A percentile compares a stretch with the other conserved stretches of the same genome.
These are phyloP conservation scores for Colaptes auratus DNA, from an alignment of 2,113 vertebrate genomes.

Conservation along the genomic window DNA sequence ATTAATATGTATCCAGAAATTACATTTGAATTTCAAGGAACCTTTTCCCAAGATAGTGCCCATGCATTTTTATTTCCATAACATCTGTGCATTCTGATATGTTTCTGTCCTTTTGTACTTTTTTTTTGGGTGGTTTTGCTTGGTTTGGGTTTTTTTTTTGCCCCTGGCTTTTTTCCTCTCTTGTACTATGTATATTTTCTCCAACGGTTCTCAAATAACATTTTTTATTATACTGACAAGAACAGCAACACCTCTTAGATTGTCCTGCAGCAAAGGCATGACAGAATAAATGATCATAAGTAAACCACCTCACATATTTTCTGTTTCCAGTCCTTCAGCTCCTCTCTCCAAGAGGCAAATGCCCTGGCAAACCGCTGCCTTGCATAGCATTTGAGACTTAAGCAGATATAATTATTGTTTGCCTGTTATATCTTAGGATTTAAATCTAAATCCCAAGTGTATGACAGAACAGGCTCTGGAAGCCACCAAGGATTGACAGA, in stretches of 20 bases:
- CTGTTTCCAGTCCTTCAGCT: background rate
- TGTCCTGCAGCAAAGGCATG: slow-evolving; percentile 63
- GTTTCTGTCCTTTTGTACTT: background rate
- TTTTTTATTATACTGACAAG: slow-evolving; percentile 55
- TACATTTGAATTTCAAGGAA: background rate
- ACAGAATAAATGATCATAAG: slow-evolving; percentile 51
- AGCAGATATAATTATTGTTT: background rate
- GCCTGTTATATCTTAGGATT: background rate
- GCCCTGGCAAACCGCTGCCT: background rate
- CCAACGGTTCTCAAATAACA: background rate
- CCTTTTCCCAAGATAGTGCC: background rate
- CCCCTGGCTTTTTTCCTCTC: slow-evolving; percentile 25
- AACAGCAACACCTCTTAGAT: slow-evolving; percentile 31
- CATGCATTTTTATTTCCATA: background rate
- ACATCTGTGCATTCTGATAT: slow-evolving; percentile 17
- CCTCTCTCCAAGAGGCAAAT: background rate
- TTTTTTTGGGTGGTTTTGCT: background rate
- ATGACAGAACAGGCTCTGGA: background rate
- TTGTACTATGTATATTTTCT: background rate
- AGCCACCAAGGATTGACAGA: background rate
- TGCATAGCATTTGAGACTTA: background rate
- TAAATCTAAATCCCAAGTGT: background rate
- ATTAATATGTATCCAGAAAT: background rate
- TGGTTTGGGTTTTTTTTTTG: background rate
- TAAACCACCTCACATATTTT: background rate